A percentile compares a stretch with the other conserved stretches of the same genome.
phyloP scores from a whole-genome alignment of 1,140 invertebrate species.

The Solenopsis fugax region DNA sequence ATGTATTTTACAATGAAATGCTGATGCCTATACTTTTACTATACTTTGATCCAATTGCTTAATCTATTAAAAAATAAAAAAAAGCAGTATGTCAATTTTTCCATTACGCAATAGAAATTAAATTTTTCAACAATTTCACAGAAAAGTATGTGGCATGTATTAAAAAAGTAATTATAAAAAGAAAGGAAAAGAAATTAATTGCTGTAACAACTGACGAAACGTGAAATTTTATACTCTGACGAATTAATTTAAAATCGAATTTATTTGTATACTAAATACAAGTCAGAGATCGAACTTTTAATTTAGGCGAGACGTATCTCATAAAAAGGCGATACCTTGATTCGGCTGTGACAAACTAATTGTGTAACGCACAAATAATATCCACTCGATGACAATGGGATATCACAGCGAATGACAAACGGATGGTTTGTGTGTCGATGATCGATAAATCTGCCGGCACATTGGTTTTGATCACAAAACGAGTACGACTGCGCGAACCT shows the following conservation, averaged over 20 bases:
- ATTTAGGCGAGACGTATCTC: background rate
- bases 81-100: background rate
- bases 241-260: background rate
- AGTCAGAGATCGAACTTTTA: background rate
- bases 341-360: background rate
- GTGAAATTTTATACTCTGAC: background rate
- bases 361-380: background rate
- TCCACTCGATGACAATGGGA: background rate
- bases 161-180: background rate
- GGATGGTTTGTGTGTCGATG: background rate
- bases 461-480: background rate
- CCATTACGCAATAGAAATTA: background rate
- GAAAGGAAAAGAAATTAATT: background rate
- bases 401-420: slow-evolving; percentile 12
- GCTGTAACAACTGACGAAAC: background rate
- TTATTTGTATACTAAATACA: background rate
- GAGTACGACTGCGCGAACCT: slow-evolving; percentile 30
- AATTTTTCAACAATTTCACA: background rate
- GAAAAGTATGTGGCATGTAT: background rate
- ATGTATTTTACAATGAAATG: background rate
- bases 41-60: background rate
- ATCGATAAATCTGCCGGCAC: slow-evolving; percentile 16
- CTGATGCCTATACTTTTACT: slow-evolving; percentile 5
- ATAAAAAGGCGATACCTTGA: slow-evolving; percentile 20
- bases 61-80: background rate